These are phyloP conservation scores for Entomobrya multifasciata DNA, from an alignment of 2,888 invertebrate species.

Conservation along the genomic window DNA sequence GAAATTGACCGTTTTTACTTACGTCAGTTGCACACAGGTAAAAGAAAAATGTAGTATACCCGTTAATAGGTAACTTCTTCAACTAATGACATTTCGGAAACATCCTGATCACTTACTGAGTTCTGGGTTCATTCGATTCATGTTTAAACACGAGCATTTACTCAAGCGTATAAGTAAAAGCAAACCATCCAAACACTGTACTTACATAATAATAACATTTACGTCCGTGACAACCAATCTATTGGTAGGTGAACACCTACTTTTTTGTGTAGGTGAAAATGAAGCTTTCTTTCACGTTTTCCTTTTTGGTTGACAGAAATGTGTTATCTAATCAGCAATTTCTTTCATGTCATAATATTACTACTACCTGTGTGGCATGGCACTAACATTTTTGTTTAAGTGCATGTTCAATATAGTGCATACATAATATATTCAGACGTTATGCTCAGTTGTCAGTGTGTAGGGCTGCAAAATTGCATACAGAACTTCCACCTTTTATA, in stretches of 20 bases:
- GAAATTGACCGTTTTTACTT: too few relatives aligned
- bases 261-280: slow-evolving; percentile 17
- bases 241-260: neutral
- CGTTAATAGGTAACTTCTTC: neutral
- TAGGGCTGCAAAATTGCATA: too few relatives aligned
- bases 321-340: slow-evolving; percentile 35
- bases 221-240: neutral
- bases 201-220: neutral
- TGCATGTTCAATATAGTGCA: neutral
- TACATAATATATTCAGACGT: too few relatives aligned
- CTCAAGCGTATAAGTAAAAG: neutral
- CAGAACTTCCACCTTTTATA: too few relatives aligned
- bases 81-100: too few relatives aligned
- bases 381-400: slow-evolving; percentile 6
- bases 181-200: neutral
- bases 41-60: neutral
- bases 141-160: neutral
- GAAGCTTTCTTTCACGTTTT: slow-evolving; percentile 8
- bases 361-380: neutral
- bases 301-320: slow-evolving; percentile 10
- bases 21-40: too few relatives aligned
- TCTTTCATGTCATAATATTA: neutral
- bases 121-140: neutral
- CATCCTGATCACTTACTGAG: too few relatives aligned
- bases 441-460: too few relatives aligned